Base-by-base conservation (phyloP, 2,888 invertebrate genomes). In the Limnephilus auricula region DNA sequence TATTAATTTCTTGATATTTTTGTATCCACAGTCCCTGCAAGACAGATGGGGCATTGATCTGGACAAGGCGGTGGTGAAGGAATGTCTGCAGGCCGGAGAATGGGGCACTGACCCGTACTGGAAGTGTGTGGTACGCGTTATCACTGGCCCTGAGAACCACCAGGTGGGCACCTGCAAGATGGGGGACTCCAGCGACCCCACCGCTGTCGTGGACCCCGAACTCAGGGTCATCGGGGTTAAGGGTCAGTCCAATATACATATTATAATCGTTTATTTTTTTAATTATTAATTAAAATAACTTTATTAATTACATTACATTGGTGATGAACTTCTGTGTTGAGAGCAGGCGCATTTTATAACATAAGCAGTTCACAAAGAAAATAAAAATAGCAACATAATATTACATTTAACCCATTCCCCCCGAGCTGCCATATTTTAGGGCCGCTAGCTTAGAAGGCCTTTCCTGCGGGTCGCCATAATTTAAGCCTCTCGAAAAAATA, bases 121-220 rank as follows among this genome's bases (percentile, higher is more conserved):
- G 97, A 96, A 96, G 91, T 98, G 98, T 94, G 96, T 97, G 0
- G 96, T 97, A 0, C 95, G 95, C 92, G 96, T 97, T 91, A 96
- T 97, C 90, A 98, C 98, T 0, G 98, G 97, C 0, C 97, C 98
- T 0, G 98, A 98, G 95, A 98, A 98, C 94, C 98, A 98, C 94
- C 98, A 98, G 94, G 97, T 97, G 0, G 98, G 98, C 13, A 97
- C 98, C 0, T 98, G 97, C 94, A 98, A 98, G 96, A 98, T 98
- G 98, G 98, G 98, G 0, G 97, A 98, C 0, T 93, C 94, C 0
- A 95, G 95, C 0, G 98, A 98, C 94, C 97, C 96, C 0, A 95
- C 97, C 95, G 97, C 98, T 0, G 98, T 98, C 0, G 98, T 98
- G 0, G 97, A 98, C 94, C 96, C 97, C 92, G 96, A 97, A 94